Conservation (phyloP, 1,140 invertebrate genomes). For the Phthorimaea operculella region DNA sequence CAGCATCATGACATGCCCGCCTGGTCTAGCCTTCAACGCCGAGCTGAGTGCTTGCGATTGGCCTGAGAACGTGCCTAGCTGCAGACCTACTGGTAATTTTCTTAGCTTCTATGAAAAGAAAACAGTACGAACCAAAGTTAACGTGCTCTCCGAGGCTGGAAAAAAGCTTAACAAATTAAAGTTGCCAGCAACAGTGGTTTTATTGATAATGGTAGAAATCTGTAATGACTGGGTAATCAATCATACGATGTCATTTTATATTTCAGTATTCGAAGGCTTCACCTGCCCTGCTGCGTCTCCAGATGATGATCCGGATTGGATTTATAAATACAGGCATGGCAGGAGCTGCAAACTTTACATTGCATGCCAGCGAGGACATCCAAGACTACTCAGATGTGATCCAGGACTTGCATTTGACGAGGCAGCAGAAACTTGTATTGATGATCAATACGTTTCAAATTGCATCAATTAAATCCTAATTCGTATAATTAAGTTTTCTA, state of each 20-base stretch:
- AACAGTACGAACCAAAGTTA: too few species aligned
- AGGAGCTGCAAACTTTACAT: conserved; percentile 31
- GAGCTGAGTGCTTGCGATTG: conserved; percentile 81
- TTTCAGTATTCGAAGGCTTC: conserved; percentile 28
- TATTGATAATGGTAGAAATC: too few species aligned
- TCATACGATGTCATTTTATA: not conserved
- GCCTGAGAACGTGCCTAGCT: conserved; percentile 79
- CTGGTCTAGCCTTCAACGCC: conserved; percentile 84
- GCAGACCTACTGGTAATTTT: conserved; percentile 73
- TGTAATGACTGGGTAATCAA: too few species aligned
- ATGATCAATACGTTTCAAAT: conserved; percentile 21
- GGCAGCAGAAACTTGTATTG: conserved; percentile 24
- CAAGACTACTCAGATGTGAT: conserved; percentile 33
- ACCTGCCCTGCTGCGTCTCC: conserved; percentile 17
- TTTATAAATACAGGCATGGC: conserved; percentile 24
- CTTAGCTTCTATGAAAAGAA: too few species aligned
- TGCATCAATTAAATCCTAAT: conserved; percentile 13
- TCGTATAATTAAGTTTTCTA: too few species aligned
- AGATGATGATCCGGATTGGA: conserved; percentile 15
- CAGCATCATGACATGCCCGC: conserved; percentile 73
- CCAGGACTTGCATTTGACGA: conserved; percentile 33
- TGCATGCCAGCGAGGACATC: conserved; percentile 27
- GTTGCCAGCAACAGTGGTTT: too few species aligned
- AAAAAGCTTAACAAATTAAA: too few species aligned
- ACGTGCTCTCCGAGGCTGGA: too few species aligned